A percentile compares a stretch with the other conserved stretches of the same genome.
Evolutionary conservation across 2,888 invertebrate species (phyloP).

Genomic region (Sialis lutaria): DNA sequence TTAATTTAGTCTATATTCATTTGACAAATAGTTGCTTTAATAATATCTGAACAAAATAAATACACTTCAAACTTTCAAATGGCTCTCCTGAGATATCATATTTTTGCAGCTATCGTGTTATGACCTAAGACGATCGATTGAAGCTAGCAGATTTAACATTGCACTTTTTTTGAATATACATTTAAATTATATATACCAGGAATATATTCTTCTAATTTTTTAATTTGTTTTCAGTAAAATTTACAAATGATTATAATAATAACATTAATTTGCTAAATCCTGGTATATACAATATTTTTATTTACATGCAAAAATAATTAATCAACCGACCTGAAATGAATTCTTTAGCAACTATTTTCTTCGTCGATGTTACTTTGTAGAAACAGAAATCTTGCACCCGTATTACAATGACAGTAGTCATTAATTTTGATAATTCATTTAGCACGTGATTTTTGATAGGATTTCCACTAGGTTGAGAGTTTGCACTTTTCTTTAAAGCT

Average conservation of each 20-base stretch:
- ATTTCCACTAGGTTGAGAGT: constrained; percentile 14
- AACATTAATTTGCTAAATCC: not conserved
- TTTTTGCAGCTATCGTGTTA: too few relatives aligned
- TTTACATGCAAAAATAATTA: not conserved
- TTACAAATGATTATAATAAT: not conserved
- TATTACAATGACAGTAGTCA: constrained; percentile 83
- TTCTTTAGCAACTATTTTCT: constrained; percentile 61
- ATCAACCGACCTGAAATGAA: constrained; percentile 46
- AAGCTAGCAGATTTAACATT: too few relatives aligned
- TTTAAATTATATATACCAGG: too few relatives aligned
- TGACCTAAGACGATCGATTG: too few relatives aligned
- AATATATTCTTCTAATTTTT: too few relatives aligned
- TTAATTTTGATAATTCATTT: constrained; percentile 64
- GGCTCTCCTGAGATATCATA: too few relatives aligned
- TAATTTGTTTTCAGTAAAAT: not conserved
- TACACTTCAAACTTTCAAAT: too few relatives aligned
- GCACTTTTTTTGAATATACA: too few relatives aligned
- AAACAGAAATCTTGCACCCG: constrained; percentile 84
- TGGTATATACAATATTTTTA: not conserved
- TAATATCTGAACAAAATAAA: too few relatives aligned
- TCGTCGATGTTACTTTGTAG: constrained; percentile 63
- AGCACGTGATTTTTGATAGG: constrained; percentile 50
- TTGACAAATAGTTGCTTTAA: too few relatives aligned
- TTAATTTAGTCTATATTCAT: too few relatives aligned
- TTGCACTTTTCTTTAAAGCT: constrained; percentile 10